Evolutionary conservation across 2,888 invertebrate species (phyloP).

Genomic region (Lasioglossum oenotherae): DNA sequence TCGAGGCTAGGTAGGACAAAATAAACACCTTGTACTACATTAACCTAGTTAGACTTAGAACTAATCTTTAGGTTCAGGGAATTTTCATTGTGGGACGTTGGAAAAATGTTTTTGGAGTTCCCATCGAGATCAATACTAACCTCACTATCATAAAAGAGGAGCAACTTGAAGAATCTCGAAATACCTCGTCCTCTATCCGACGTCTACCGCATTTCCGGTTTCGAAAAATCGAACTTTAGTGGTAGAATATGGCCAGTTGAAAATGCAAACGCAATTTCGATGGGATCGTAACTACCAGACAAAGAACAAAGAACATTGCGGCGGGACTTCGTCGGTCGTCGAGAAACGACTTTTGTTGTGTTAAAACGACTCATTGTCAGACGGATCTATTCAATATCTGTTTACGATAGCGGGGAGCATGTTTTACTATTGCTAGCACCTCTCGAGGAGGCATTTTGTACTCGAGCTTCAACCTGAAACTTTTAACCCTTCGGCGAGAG

Average conservation of each 20-base stretch:
- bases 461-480: neutral
- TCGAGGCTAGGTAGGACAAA: too few relatives aligned
- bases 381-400: neutral
- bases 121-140: too few relatives aligned
- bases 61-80: neutral
- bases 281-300: neutral
- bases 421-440: neutral
- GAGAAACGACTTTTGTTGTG: neutral
- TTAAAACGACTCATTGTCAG: slow-evolving; percentile 2
- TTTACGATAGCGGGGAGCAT: neutral
- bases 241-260: neutral
- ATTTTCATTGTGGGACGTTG: too few relatives aligned
- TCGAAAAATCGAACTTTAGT: neutral
- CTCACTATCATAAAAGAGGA: too few relatives aligned
- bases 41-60: neutral
- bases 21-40: too few relatives aligned
- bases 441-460: neutral
- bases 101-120: too few relatives aligned
- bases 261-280: slow-evolving; percentile 8
- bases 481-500: neutral
- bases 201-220: neutral
- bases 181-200: too few relatives aligned
- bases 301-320: neutral
- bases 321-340: neutral
- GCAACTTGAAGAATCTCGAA: too few relatives aligned